Evolutionary conservation across 2,888 invertebrate species (phyloP), one percentile per base, ranked within the genome.

Genomic region (Chymomyza procnemis): DNA sequence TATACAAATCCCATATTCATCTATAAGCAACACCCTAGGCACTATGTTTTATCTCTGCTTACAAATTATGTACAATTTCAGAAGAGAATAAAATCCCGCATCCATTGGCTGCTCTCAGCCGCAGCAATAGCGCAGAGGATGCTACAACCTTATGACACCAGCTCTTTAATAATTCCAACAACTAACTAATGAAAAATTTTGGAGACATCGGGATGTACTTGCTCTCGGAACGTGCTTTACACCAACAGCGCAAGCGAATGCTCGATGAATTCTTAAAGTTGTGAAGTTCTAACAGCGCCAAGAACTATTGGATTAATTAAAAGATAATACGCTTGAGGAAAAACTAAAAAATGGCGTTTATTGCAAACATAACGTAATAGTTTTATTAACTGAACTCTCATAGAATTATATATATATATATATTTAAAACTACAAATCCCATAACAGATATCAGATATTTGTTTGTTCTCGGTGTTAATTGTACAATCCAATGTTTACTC

Each of bases 91-190:
- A 61, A 48, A 57, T 74, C 26, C 30, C 79, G 55, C 72, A 71
- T 65, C 63, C 64, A 55, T 57, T 79, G 70, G 78, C 83, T 18
- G 56, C 73, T 64, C 69, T 83, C 56, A 80, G 80, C 21, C 87
- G 88, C 63, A 79, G 80, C 78, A 88, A 75, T 60, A 89, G 87
- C 67, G 76, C 83, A 18, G 88, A 88, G 75, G 88, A 89, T 74
- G 80, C 90, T 61, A 87, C 90, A 70, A 88, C 89, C 60, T 91
- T 91, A 90, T 90, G 91, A 90, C 90, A 90, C 78, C 90, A 90
- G 76, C 88, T 91, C 63, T 90, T 90, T 74, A 90, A 79, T 69
- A 89, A 81, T 69, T 82, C 87, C 58, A 89, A 88, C 72, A 90
- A 90, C 87, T 89, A 90, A 88, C 87, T 88, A 84, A 79, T 88